Percentiles rank a stretch among this genome's conserved stretches.
These are phyloP conservation scores for Masnerella sp. DNA, from an alignment of 2,888 invertebrate genomes.

Conservation along the genomic window DNA sequence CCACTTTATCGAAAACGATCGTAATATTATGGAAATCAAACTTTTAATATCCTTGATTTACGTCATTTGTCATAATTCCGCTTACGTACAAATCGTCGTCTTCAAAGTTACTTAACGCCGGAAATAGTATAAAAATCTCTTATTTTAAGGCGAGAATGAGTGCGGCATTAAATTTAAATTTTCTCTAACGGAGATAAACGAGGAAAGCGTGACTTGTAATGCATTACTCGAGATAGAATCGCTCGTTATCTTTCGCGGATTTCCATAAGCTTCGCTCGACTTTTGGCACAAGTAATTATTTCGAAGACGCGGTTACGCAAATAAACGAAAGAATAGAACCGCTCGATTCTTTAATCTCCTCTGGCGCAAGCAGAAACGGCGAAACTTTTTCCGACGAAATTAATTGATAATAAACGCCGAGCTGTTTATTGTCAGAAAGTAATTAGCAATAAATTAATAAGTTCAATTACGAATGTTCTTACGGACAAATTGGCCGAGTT, in stretches of 20 bases:
- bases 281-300: constrained; percentile 41
- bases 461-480: too few relatives aligned
- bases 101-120: constrained; percentile 34
- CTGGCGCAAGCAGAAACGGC: too few relatives aligned
- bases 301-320: neutral
- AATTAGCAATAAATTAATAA: too few relatives aligned
- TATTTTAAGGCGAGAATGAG: constrained; percentile 47
- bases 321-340: neutral
- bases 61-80: constrained; percentile 35
- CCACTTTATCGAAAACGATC: too few relatives aligned
- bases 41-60: constrained; percentile 30
- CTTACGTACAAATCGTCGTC: constrained; percentile 24
- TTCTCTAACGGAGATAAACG: constrained; percentile 50
- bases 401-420: too few relatives aligned
- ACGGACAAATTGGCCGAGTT: too few relatives aligned
- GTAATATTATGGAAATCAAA: too few relatives aligned
- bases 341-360: too few relatives aligned
- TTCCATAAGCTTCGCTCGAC: constrained; percentile 31
- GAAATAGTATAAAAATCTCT: constrained; percentile 42
- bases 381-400: neutral
- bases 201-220: constrained; percentile 48
- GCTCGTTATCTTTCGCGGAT: constrained; percentile 42
- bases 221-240: constrained; percentile 39
- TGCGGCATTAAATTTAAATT: constrained; percentile 51
- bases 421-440: too few relatives aligned